A percentile compares a stretch with the other conserved stretches of the same genome.
Evolutionary conservation across 2,797 vertebrate genomes (phyloP).

Genomic region (Enteromius thamalakanensis): DNA sequence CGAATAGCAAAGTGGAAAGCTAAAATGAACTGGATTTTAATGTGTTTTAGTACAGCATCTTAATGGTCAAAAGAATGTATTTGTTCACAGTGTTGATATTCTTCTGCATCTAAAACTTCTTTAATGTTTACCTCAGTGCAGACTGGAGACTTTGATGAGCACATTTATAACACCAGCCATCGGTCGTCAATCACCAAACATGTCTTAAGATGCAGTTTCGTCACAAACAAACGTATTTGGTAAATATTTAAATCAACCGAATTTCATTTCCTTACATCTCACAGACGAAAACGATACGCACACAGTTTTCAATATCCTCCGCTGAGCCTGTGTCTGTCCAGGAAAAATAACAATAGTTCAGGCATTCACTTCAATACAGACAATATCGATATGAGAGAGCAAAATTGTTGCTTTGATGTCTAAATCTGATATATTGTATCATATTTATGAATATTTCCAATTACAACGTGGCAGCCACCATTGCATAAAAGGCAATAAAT

Average conservation of each 20-base stretch:
- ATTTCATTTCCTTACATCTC: constrained; percentile 45
- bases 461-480: background rate
- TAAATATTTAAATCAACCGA: constrained; percentile 14
- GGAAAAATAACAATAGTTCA: constrained; percentile 44
- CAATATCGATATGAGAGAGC: constrained; percentile 22
- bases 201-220: constrained; percentile 8
- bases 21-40: background rate
- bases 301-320: constrained; percentile 55
- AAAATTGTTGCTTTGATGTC: constrained; percentile 20
- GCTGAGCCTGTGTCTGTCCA: constrained; percentile 29
- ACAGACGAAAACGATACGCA: constrained; percentile 35
- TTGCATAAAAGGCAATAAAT: background rate
- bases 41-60: background rate
- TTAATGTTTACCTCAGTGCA: background rate
- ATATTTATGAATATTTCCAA: constrained; percentile 3
- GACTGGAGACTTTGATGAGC: background rate
- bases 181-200: constrained; percentile 10
- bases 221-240: constrained; percentile 6
- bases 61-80: background rate
- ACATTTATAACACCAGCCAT: background rate
- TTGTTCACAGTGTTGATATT: background rate
- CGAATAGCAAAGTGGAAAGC: background rate
- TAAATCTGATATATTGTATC: constrained; percentile 38
- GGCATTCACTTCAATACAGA: constrained; percentile 38
- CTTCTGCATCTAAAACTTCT: background rate